phyloP scores from a whole-genome alignment of 1,140 invertebrate species.

The Solenopsis invicta region DNA sequence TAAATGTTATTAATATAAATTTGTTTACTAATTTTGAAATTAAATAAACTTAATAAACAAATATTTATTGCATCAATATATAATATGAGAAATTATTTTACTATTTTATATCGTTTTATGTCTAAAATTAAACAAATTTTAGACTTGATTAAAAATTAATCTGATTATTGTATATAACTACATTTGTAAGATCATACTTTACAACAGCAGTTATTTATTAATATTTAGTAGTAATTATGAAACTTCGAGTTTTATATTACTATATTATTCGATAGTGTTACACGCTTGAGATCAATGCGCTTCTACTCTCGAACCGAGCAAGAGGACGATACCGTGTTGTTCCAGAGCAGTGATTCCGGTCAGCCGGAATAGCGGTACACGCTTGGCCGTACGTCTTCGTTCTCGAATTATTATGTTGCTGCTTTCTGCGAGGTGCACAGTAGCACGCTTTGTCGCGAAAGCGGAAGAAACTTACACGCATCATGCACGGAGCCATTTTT shows the following conservation, averaged over 20 bases:
- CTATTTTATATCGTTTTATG: neutral
- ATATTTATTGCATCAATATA: neutral
- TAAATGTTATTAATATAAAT: neutral
- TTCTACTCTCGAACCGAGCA: slow-evolving; percentile 54
- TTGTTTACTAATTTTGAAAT: neutral
- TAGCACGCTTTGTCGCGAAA: slow-evolving; percentile 78
- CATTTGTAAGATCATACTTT: neutral
- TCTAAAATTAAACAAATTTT: neutral
- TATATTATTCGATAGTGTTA: neutral
- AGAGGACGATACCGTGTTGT: slow-evolving; percentile 77
- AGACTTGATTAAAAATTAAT: neutral
- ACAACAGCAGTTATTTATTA: neutral
- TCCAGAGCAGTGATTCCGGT: slow-evolving; percentile 86
- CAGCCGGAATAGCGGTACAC: slow-evolving; percentile 85
- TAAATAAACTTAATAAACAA: neutral
- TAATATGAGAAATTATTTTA: neutral
- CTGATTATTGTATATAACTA: neutral
- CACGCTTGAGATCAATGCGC: slow-evolving; percentile 47
- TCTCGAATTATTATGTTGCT: slow-evolving; percentile 79
- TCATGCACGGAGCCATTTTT: slow-evolving; percentile 58
- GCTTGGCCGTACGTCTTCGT: slow-evolving; percentile 78
- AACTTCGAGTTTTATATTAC: neutral
- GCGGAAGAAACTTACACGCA: slow-evolving; percentile 75
- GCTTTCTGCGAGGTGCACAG: slow-evolving; percentile 73
- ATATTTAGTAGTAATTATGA: neutral